These are phyloP conservation scores for Phoebastria nigripes DNA, from an alignment of 2,797 vertebrate species.

Conservation along the genomic window DNA sequence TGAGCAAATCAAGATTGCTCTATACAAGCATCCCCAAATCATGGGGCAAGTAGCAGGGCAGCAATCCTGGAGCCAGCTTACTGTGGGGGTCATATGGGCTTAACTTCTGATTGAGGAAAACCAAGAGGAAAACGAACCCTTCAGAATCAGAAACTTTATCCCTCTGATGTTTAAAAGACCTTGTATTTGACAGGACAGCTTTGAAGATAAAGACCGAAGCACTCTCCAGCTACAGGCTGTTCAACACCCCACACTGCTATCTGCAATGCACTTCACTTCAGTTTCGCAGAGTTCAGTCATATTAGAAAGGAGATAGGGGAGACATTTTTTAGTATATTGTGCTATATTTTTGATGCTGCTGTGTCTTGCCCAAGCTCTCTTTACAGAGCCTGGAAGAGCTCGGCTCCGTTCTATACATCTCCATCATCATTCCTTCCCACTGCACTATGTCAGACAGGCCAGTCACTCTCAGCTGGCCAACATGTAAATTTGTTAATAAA, in stretches of 20 bases:
- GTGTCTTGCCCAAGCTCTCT: neutral
- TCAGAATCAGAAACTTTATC: constrained; percentile 78
- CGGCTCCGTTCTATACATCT: fast-evolving
- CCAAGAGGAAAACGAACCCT: constrained; percentile 70
- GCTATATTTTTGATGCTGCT: constrained; percentile 11
- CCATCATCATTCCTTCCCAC: neutral
- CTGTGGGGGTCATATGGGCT: constrained; percentile 67
- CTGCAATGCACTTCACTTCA: constrained; percentile 46
- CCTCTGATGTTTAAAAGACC: constrained; percentile 77
- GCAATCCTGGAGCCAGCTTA: constrained; percentile 59
- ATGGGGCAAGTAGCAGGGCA: constrained; percentile 60
- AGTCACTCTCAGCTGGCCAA: neutral
- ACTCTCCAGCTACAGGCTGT: constrained; percentile 70
- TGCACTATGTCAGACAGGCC: neutral
- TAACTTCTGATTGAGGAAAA: constrained; percentile 74
- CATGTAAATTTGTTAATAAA: neutral
- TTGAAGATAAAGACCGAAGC: constrained; percentile 73
- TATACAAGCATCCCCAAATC: constrained; percentile 52
- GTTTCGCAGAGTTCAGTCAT: constrained; percentile 14
- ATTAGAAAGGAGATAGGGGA: constrained; percentile 33
- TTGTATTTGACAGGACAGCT: constrained; percentile 72
- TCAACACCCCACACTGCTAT: constrained; percentile 67
- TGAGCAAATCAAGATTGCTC: constrained; percentile 48
- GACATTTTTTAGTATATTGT: constrained; percentile 15
- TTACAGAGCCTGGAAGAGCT: neutral